Base-by-base conservation (phyloP, 2,888 invertebrate species). In the Limnephilus rhombicus region DNA sequence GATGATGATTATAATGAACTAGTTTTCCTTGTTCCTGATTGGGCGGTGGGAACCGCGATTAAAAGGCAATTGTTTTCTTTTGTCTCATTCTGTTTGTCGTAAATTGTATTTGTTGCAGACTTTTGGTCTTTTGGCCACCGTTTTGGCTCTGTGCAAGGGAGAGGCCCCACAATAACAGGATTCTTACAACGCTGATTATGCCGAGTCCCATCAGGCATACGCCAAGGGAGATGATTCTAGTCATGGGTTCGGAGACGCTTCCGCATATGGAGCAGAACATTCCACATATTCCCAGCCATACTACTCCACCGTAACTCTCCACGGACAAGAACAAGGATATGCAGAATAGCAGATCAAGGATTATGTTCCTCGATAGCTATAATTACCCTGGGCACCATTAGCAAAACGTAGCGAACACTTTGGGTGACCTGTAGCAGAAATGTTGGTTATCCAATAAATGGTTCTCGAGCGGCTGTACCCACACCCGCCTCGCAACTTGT, bases 221-320 rank as follows among this genome's bases (percentile, higher is more conserved):
- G 92, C 93, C 81, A 93, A 90, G 85, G 92, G 90, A 83, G 90
- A 90, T 53, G 85, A 85, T 34, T 90, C 53, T 13, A 90, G 91
- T 45, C 91, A 91, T 29, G 89, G 87, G 15, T 85, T 37, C 34
- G 91, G 82, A 13, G 91, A 80, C 15, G 81, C 49, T 85, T 80
- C 83, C n/a, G 41, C 45, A 7, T 89, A 86, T 83, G 89, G 90
- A 24, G 90, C 41, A 13, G 91, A 88, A 86, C 34, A 81, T 5
- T 18, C 31, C 12, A n/a, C 34, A 18, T 80, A 81, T n/a, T 37
- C 83, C 68, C 85, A 83, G 53, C 80, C 49, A 37, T 53, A 82
- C 24, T 15, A 24, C 5, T 7, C 41, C 12, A 11, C 80, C 2
- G 29, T n/a, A 68, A 81, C 81, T 83, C 80, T 83, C 7, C 49